Evolutionary conservation across 1,140 invertebrate species (phyloP).

Genomic region (Steinernema khuongi): DNA sequence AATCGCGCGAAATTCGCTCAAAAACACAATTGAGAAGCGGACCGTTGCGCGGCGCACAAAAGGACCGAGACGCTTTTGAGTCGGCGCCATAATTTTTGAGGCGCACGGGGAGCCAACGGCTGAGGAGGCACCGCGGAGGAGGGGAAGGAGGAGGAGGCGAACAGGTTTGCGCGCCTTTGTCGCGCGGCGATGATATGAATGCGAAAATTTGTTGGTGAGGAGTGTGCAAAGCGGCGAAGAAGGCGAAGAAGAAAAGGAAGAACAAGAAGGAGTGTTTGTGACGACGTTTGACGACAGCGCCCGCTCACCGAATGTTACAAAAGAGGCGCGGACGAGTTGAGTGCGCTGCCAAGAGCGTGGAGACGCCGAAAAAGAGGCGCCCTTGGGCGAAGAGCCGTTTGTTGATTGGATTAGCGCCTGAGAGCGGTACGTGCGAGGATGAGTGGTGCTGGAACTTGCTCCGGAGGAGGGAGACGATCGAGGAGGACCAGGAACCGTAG

Average conservation of each 20-base stretch:
- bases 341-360: not conserved
- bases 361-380: not conserved
- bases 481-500: too few species aligned
- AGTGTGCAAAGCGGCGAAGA: not conserved
- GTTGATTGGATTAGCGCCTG: conserved; percentile 11
- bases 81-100: conserved; percentile 10
- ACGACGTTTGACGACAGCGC: not conserved
- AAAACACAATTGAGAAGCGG: not conserved
- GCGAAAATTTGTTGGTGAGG: not conserved
- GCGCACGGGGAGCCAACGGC: not conserved
- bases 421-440: not conserved
- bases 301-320: not conserved
- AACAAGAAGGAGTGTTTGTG: not conserved
- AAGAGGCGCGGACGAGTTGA: not conserved
- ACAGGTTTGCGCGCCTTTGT: conserved; percentile 12
- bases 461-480: too few species aligned
- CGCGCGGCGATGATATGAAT: not conserved
- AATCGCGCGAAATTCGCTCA: too few species aligned
- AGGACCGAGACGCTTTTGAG: conserved; percentile 1
- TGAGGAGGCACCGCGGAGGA: not conserved
- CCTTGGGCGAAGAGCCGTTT: not conserved
- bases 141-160: conserved; percentile 9
- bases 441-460: not conserved
- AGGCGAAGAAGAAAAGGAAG: not conserved
- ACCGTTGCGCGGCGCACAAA: conserved; percentile 9